Base-by-base conservation (phyloP, 2,113 vertebrate species). In the Lipophrys pholis region DNA sequence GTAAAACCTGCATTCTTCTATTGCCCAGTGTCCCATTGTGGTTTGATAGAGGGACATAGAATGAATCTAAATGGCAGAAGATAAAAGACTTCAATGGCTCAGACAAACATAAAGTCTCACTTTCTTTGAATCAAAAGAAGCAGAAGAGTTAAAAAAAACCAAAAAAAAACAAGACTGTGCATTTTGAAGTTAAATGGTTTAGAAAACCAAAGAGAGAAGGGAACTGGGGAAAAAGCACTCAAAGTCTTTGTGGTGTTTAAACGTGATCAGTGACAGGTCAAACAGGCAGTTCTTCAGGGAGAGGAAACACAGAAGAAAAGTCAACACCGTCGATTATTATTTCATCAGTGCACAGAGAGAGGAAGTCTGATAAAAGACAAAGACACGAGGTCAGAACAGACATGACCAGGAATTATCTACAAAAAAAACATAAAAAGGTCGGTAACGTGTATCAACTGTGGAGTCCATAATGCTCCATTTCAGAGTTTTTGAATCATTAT, bases 261-360 rank as follows among this genome's bases (percentile, higher is more conserved):
- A 84, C 76, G 52, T 81, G 80, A 81, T 81, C 72, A 75, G 71
- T 75, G 72, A 78, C 76, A 80, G 85, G 78, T 83, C 76, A 75
- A 74, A 85, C 49, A 55, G 69, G 71, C n/a, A 43, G 14, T 55
- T 77, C 76, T 73, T 68, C n/a, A 43, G 73, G 80, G 80, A 69
- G 57, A 67, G 69, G n/a, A 39, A 49, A 8, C 43, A 55, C 21
- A 5, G 6, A 65, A 64, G 68, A 57, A 83, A 73, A 66, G 50
- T 65, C 73, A 76, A 66, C 62, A 53, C 50, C 30, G 5, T 30
- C 53, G 57, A 56, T 78, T 87, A 78, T 58, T 80, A 78, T 85
- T 83, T 83, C 67, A 83, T 85, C 62, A 60, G 40, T 6, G 55
- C 53, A 68, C 73, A 68, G 14, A 84, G 55, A 56, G 43, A 78